Evolutionary conservation across 2,888 invertebrate species (phyloP).

Genomic region (Rhimphoctona megacephalus): DNA sequence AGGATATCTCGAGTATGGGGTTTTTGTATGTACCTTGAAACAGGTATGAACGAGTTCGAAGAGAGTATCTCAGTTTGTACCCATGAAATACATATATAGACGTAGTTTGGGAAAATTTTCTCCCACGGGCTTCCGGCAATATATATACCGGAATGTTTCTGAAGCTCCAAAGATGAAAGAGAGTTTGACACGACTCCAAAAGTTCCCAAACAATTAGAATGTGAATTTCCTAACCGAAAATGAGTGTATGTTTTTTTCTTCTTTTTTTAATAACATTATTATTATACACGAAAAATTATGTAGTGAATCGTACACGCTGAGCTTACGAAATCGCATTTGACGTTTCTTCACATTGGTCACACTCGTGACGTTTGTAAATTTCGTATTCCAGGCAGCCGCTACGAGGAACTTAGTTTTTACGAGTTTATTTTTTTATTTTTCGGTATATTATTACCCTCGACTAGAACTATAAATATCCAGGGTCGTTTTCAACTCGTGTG

Average conservation of each 20-base stretch:
- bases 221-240: background rate
- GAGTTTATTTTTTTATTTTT: constrained; percentile 38
- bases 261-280: background rate
- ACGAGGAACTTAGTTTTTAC: constrained; percentile 12
- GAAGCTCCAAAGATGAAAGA: constrained; percentile 6
- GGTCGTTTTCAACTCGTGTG: background rate
- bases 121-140: constrained; percentile 60
- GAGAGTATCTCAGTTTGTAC: constrained; percentile 29
- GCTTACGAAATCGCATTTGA: background rate
- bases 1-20: constrained; percentile 34
- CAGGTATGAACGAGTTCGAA: constrained; percentile 62
- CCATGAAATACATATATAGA: constrained; percentile 28
- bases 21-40: constrained; percentile 44
- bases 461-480: constrained; percentile 24
- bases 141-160: constrained; percentile 42
- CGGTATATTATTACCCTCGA: background rate
- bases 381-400: constrained; percentile 9
- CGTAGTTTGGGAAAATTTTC: constrained; percentile 49
- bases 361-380: constrained; percentile 33
- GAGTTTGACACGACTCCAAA: background rate
- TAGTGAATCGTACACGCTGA: background rate
- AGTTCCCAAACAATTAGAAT: background rate
- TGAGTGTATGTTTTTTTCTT: background rate
- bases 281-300: background rate
- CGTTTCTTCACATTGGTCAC: constrained; percentile 11